Percentiles rank a stretch among this genome's conserved stretches.
Evolutionary conservation across 2,888 invertebrate species (phyloP).

Genomic region (Tiphia femorata): DNA sequence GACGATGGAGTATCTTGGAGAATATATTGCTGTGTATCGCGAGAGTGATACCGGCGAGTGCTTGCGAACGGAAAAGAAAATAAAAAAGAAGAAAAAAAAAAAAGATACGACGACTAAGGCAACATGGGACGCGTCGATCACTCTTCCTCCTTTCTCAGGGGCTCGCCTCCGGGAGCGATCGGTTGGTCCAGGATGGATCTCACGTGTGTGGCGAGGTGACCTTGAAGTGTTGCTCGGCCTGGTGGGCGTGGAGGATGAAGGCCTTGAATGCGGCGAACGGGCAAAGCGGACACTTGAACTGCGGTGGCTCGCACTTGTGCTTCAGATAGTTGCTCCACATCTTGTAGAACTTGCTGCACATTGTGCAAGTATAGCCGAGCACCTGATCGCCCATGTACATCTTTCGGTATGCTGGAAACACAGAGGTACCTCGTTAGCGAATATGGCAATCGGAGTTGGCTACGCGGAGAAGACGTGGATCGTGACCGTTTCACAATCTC

Average conservation of each 20-base stretch:
- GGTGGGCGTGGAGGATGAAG: slow-evolving; percentile 68
- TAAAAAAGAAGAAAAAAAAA: not conserved
- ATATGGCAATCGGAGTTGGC: too few species aligned
- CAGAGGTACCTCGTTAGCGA: slow-evolving; percentile 50
- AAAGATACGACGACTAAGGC: not conserved
- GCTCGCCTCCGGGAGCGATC: slow-evolving; percentile 23
- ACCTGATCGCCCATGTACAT: slow-evolving; percentile 68
- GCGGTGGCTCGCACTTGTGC: slow-evolving; percentile 67
- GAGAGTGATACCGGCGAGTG: too few species aligned
- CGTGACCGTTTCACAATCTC: too few species aligned
- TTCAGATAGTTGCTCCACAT: slow-evolving; percentile 69
- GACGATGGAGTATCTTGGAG: too few species aligned
- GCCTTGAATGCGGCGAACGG: slow-evolving; percentile 68
- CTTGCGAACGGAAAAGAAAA: not conserved
- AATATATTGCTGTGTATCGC: too few species aligned
- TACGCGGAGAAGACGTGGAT: too few species aligned
- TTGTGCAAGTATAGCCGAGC: slow-evolving; percentile 67
- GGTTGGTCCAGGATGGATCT: slow-evolving; percentile 11
- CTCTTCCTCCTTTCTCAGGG: slow-evolving; percentile 21
- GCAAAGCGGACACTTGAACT: slow-evolving; percentile 66
- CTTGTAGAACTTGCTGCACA: slow-evolving; percentile 69
- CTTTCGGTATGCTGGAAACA: slow-evolving; percentile 67
- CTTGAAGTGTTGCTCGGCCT: slow-evolving; percentile 67
- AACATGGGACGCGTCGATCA: not conserved
- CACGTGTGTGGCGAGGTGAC: slow-evolving; percentile 61